Conservation (phyloP, 2,113 vertebrate species). For the Tenrec ecaudatus region DNA sequence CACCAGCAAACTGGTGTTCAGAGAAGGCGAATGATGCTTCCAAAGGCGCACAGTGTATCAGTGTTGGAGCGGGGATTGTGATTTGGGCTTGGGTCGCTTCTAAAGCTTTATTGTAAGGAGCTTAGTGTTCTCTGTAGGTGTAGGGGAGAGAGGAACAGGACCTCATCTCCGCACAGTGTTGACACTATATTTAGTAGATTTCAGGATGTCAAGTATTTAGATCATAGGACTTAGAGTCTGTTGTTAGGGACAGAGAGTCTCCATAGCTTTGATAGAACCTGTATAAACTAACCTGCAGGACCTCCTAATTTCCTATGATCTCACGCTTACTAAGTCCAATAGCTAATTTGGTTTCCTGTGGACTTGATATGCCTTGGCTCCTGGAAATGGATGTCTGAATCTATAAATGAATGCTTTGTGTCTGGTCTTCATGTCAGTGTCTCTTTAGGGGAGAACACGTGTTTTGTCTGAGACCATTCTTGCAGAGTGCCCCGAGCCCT, state of each 20-base stretch:
- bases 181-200: background rate
- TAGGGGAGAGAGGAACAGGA: background rate
- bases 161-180: background rate
- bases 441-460: conserved; percentile 19
- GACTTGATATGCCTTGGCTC: background rate
- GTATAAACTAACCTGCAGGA: background rate
- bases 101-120: background rate
- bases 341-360: conserved; percentile 37
- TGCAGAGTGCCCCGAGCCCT: background rate
- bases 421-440: conserved; percentile 8
- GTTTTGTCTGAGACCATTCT: background rate
- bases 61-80: background rate
- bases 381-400: background rate
- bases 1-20: background rate
- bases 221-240: background rate
- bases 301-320: background rate
- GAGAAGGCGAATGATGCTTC: background rate
- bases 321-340: background rate
- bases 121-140: background rate
- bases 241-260: background rate
- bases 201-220: background rate
- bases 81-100: background rate
- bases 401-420: conserved; percentile 7
- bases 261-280: background rate
- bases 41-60: background rate